These are phyloP conservation scores for Nephrotoma appendiculata DNA, from an alignment of 2,888 invertebrate species.

Conservation along the genomic window DNA sequence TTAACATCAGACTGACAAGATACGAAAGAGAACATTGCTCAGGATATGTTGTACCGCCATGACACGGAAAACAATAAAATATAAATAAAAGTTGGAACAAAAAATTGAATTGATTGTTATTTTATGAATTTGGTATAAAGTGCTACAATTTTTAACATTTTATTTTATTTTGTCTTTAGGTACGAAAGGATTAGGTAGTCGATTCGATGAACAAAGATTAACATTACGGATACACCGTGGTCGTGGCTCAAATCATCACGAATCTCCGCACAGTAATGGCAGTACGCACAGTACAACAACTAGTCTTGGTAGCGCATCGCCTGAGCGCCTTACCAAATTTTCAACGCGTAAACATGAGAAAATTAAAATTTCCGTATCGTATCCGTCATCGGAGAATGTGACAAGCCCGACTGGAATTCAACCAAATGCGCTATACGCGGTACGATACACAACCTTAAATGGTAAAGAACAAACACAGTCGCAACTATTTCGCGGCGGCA, in stretches of 20 bases:
- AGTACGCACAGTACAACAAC: constrained; percentile 56
- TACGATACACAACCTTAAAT: constrained; percentile 47
- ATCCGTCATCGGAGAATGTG: constrained; percentile 64
- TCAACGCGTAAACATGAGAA: constrained; percentile 57
- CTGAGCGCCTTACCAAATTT: constrained; percentile 42
- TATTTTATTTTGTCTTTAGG: constrained; percentile 26
- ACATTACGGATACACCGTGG: constrained; percentile 86
- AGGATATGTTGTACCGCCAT: background rate
- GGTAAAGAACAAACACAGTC: constrained; percentile 45
- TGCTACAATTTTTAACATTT: background rate
- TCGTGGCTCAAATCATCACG: constrained; percentile 42
- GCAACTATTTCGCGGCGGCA: constrained; percentile 30
- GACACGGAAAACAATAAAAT: background rate
- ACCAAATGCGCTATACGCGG: constrained; percentile 42
- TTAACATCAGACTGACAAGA: background rate
- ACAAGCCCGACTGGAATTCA: constrained; percentile 25
- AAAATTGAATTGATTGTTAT: background rate
- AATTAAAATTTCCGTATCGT: constrained; percentile 75
- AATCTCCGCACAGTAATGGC: constrained; percentile 50
- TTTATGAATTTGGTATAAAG: background rate
- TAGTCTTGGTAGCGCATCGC: constrained; percentile 47
- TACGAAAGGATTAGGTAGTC: constrained; percentile 50
- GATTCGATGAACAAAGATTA: constrained; percentile 80
- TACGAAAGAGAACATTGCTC: background rate
- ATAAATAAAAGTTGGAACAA: background rate